Evolutionary conservation across 2,888 invertebrate species (phyloP), one percentile per base, ranked within the genome.

Genomic region (Polydrusus pterygomalis): DNA sequence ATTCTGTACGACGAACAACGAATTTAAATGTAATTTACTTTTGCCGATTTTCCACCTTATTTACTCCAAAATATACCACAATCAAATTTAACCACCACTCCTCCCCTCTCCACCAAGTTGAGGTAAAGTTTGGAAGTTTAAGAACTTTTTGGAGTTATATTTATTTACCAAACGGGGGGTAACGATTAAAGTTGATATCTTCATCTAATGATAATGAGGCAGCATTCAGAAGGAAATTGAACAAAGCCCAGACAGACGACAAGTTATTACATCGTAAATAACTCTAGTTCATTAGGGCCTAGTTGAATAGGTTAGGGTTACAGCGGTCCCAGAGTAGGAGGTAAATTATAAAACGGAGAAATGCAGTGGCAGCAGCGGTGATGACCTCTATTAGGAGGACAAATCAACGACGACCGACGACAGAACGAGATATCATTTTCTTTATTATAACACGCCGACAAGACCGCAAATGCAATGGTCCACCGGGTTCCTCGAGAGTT

Each of bases 1-100:
- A 18, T 51, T 25, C 11, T 2, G 11, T 18, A 51, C 20, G 5
- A 11, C 2, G 51, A 10, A 13, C 20, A 25, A 10, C 18, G 51
- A 20, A 11, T 43, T 43, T 2, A 40, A 10, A n/a, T 13, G 10
- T 43, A 43, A 43, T 25, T 25, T 10, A 25, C 8, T 51, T 51
- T 51, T 9, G 51, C 13, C 11, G 18, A 51, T 51, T 51, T 51
- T 51, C 51, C 20, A 51, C 51, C 51, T 20, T 51, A 25, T 51
- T 51, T 51, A 13, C 18, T 18, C 13, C 51, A 51, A 51, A 20
- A 49, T 49, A 8, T 18, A 49, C 49, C 49, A 11, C 17, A 49
- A 49, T 49, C 49, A 18, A 49, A 49, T 49, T 49, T 49, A 49
- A 49, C 18, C 49, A 6, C 18, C 13, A 18, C n/a, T n/a, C n/a